Base-by-base conservation (phyloP, 2,888 invertebrate genomes). In the Cheiracanthium punctorium region DNA sequence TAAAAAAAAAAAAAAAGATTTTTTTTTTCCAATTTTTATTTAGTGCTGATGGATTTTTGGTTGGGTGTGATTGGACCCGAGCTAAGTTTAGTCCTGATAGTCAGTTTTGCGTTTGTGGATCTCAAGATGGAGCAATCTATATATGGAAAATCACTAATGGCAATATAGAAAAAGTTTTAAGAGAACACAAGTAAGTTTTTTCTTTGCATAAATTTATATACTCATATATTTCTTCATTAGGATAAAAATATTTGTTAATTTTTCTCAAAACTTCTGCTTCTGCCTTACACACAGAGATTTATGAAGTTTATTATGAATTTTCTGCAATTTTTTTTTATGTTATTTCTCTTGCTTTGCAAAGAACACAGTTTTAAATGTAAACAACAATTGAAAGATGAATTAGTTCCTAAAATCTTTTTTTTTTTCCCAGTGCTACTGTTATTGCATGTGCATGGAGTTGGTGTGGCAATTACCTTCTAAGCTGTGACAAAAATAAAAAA, bases 21-120 rank as follows among this genome's bases (percentile, higher is more conserved):
- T 37, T 7, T 37, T 7, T 7, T 37, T 37, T 37, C 10, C 10
- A 7, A 37, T 89, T 88, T 89, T 86, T 89, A 93, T 93, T 48
- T 93, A 98, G 98, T 92, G 96, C 96, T 91, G 98, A 99, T 90
- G 95, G 96, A 84, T 99, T 99, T 93, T 97, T 97, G 93, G 96
- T 98, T 88, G 96, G 96, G 88, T 97, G 96, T 93, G 98, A 99
- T 93, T 98, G 96, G 95, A 94, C 97, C 37, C 94, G 98, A 90
- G 97, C 97, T 17, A 95, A 95, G 73, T 98, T 98, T 92, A 98
- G 98, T 90, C 96, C 97, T 43, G 96, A 96, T 91, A 96, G 95
- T 8, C 94, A 95, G 89, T 95, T 96, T 92, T 94, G 97, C 71
- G 95, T 97, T 8, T 97, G 96, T 75, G 99, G 99, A 41, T 97